Evolutionary conservation across 2,888 invertebrate species (phyloP), one percentile per base, ranked within the genome.

Genomic region (Labia minor): DNA sequence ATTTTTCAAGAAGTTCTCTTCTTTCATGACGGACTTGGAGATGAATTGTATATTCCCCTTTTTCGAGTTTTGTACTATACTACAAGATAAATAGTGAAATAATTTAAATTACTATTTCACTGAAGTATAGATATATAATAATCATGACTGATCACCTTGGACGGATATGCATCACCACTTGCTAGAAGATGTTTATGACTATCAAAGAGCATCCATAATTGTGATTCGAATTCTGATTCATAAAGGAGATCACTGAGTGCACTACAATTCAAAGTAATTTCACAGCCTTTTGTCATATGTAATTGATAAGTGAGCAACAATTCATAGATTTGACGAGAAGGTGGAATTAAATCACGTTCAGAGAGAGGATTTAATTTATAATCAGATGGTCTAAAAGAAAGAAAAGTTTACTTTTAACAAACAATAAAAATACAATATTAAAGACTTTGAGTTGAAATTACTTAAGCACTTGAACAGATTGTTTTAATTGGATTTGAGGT

Each of bases 151-250:
- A 49, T 78, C 78, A 89, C 90, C 80, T 89, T 89, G 19, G 84
- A 83, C 0, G 95, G 91, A 77, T 91, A 95, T 1, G 95, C 94
- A 78, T 96, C 95, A 0, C 96, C 95, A 70, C 88, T 85, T 65
- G 85, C 86, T 73, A 96, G 77, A 67, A 90, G 83, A 74, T 92
- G 90, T 78, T 98, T 98, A 78, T 92, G 92, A 67, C 82, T 79
- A 78, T 96, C 95, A 80, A 90, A 98, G 69, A 98, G 74, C 90
- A 96, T 92, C 95, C 97, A 97, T 77, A 98, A 82, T 78, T 98
- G 95, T 6, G 94, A 90, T 79, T 98, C 97, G 76, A 89, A 95
- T 78, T 96, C 95, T 0, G 90, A 91, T 79, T 99, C 98, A 77
- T 99, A 99, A 61, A 99, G 81, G 75, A 92, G 83, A 74, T 92